Base-by-base conservation (phyloP, 1,140 invertebrate species). In the Gryon sp. region DNA sequence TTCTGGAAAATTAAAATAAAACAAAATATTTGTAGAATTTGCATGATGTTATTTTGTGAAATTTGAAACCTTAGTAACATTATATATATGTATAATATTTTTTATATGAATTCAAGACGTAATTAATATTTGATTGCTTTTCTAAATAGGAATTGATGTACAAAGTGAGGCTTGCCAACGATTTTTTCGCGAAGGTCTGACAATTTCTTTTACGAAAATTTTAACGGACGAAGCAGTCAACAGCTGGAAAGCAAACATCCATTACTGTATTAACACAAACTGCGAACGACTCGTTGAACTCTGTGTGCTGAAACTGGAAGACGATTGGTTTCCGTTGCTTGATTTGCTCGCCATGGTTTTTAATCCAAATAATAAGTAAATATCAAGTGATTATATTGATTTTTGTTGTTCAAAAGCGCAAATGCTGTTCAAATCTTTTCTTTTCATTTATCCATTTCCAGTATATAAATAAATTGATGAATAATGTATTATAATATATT, bases 211-310 rank as follows among this genome's bases (percentile, higher is more conserved):
- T 89, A 97, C 95, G 11, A 98, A 99, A 90, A 98, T 99, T 84
- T 91, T 99, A 79, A 98, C 97, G n/a, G 97, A 99, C 90, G 97
- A 99, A 86, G 97, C 97, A 40, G 97, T 99, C 24, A 97, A 95
- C 82, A 97, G 96, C 82, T 99, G 98, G 98, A 99, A 98, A 89
- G 92, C 93, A 83, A 98, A 98, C 87, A 99, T 99, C 82, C 97
- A 99, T 88, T 94, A 94, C 87, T 98, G 95, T 89, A 98, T 99
- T 79, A 92, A 97, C 82, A 93, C 95, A 77, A 98, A 98, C 83
- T 98, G 96, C 86, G 93, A 96, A 85, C 94, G 95, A 84, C 90
- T 99, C 50, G 92, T 99, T 46, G 96, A 98, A 89, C 89, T 99
- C 72, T 97, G 96, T 90, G 96, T 97, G 55, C 88, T 94, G 14